Evolutionary conservation across 2,113 vertebrate genomes (phyloP).

Genomic region (Megaceryle torquata): DNA sequence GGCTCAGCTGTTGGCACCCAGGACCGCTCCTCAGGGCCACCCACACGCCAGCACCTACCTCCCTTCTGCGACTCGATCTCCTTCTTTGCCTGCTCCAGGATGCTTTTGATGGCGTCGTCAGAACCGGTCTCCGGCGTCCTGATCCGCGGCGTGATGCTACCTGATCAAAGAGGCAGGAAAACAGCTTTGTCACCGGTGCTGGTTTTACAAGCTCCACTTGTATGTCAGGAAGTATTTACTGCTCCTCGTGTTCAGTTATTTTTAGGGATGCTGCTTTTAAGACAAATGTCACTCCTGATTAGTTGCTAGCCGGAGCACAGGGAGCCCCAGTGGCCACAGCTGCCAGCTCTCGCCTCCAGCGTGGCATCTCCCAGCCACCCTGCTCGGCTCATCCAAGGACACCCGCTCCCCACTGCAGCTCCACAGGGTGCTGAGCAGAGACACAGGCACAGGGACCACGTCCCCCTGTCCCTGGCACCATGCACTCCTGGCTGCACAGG

Average conservation of each 20-base stretch:
- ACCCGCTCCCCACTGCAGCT: too few relatives aligned
- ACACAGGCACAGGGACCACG: fast-evolving
- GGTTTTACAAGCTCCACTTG: conserved; percentile 30
- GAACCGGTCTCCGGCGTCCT: conserved; percentile 98
- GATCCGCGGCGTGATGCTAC: conserved; percentile 98
- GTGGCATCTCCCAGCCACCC: not conserved
- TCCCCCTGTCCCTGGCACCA: not conserved
- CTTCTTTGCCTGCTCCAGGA: conserved; percentile 98
- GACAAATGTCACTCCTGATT: not conserved
- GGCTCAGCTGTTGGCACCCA: not conserved
- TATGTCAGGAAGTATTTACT: conserved; percentile 26
- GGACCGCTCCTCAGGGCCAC: not conserved
- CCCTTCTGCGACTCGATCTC: conserved; percentile 97
- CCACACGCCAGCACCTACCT: conserved; percentile 68
- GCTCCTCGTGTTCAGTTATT: not conserved
- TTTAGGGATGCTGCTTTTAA: conserved; percentile 37
- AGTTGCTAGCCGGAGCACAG: fast-evolving
- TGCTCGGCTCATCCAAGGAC: too few relatives aligned
- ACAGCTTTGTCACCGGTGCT: not conserved
- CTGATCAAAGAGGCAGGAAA: conserved; percentile 74
- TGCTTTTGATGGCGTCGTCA: conserved; percentile 97
- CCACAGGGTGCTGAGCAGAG: not conserved
- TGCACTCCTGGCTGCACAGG: not conserved
- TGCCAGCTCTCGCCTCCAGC: not conserved
- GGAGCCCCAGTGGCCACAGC: not conserved